Evolutionary conservation across 1,140 invertebrate genomes (phyloP).

Genomic region (Drosophila suzukii): DNA sequence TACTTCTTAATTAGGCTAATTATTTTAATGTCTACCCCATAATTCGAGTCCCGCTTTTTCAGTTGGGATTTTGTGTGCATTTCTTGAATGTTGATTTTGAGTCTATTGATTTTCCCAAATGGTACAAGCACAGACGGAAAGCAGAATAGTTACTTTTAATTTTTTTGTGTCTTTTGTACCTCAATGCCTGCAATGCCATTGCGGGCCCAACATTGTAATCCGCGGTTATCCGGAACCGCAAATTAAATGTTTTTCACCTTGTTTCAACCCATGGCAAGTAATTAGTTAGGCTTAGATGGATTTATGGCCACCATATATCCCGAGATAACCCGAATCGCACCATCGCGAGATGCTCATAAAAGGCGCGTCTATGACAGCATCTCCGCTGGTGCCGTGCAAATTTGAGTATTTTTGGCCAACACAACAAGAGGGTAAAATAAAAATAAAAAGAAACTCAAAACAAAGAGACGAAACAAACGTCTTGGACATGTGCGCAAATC

Average conservation of each 20-base stretch:
- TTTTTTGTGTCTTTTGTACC: no score
- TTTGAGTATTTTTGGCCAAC: constrained; percentile 69
- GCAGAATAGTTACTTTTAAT: no score
- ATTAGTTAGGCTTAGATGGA: constrained; percentile 46
- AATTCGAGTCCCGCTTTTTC: no score
- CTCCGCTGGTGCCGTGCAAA: constrained; percentile 44
- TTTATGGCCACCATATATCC: constrained; percentile 48
- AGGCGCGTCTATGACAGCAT: constrained; percentile 78
- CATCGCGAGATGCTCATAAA: constrained; percentile 75
- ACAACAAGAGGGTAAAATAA: constrained; percentile 23
- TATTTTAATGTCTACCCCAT: no score
- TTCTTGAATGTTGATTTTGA: no score
- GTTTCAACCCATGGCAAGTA: constrained; percentile 22
- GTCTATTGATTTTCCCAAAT: no score
- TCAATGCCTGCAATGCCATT: constrained; percentile 13
- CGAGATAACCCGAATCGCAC: constrained; percentile 61
- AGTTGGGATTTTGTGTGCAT: no score
- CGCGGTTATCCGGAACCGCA: constrained; percentile 50
- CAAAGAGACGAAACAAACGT: constrained; percentile 27
- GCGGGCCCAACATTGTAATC: constrained; percentile 34
- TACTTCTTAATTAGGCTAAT: no score
- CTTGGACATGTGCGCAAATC: constrained; percentile 71
- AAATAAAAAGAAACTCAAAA: constrained; percentile 24
- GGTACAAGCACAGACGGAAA: no score
- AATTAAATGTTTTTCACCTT: constrained; percentile 58